phyloP scores from a whole-genome alignment of 2,113 vertebrate species.

The Hypanus sabinus region DNA sequence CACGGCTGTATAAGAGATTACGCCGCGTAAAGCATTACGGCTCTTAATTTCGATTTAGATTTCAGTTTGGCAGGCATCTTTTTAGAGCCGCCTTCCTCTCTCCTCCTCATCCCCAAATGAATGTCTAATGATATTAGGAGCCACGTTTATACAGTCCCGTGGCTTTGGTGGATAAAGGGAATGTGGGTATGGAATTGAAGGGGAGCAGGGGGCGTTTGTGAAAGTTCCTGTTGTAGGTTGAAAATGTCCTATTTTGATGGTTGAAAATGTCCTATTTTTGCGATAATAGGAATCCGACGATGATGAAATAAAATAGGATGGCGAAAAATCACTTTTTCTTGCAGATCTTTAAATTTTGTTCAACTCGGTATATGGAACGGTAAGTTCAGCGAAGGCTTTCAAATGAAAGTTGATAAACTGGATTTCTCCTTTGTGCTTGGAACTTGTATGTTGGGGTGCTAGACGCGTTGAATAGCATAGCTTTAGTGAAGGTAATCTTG shows the following conservation, averaged over 20 bases:
- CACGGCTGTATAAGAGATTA: background rate
- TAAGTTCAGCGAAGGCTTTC: background rate
- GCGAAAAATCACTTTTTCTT: background rate
- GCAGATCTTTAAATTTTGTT: background rate
- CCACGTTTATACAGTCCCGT: background rate
- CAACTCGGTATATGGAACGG: background rate
- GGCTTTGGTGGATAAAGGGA: background rate
- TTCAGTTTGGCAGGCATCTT: background rate
- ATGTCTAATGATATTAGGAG: background rate
- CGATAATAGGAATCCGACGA: background rate
- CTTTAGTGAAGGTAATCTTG: background rate
- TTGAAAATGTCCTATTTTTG: background rate
- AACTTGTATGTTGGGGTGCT: background rate
- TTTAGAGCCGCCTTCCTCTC: background rate
- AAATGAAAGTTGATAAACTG: background rate
- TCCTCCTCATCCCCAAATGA: background rate
- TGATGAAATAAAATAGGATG: slow-evolving; percentile 13
- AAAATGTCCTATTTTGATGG: background rate
- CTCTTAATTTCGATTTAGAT: background rate
- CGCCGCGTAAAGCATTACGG: background rate
- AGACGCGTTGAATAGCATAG: background rate
- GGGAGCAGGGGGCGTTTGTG: background rate
- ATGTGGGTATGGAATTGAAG: background rate
- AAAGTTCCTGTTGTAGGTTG: background rate
- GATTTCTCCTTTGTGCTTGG: background rate